These are phyloP conservation scores for Tragelaphus scriptus DNA, from an alignment of 2,113 vertebrate species.

Conservation along the genomic window DNA sequence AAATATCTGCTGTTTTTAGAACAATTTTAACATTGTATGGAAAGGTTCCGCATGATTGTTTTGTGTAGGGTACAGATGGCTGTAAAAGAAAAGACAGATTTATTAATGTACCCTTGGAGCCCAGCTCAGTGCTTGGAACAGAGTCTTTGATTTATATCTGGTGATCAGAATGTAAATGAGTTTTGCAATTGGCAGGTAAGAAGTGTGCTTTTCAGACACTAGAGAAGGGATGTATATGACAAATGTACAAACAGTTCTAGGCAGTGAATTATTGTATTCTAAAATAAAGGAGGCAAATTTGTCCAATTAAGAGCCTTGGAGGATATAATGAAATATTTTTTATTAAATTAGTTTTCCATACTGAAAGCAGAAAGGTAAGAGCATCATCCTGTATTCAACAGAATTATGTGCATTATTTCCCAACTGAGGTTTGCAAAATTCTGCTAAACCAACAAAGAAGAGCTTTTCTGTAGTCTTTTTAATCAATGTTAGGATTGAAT, in stretches of 20 bases:
- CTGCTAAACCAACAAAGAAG: not conserved
- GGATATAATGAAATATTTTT: not conserved
- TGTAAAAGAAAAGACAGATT: not conserved
- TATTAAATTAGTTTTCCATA: not conserved
- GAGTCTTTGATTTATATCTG: not conserved
- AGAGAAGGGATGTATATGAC: not conserved
- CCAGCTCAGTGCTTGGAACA: not conserved
- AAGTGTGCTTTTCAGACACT: not conserved
- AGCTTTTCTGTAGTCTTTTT: not conserved
- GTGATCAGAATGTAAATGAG: not conserved
- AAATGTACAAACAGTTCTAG: not conserved
- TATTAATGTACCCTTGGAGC: not conserved
- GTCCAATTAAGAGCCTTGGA: not conserved
- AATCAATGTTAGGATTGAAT: constrained; percentile 41
- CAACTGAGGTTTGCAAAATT: not conserved
- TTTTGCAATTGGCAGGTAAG: not conserved
- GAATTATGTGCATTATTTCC: not conserved
- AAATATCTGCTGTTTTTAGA: not conserved
- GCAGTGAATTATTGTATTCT: not conserved
- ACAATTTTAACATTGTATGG: not conserved
- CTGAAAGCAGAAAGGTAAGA: not conserved
- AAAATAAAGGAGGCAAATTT: not conserved
- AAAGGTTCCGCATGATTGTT: not conserved
- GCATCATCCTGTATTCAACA: not conserved
- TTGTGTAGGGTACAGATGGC: not conserved